Percentiles rank a stretch among this genome's conserved stretches.
Conservation (phyloP, 2,888 invertebrate species). For the Melolontha melolontha region DNA sequence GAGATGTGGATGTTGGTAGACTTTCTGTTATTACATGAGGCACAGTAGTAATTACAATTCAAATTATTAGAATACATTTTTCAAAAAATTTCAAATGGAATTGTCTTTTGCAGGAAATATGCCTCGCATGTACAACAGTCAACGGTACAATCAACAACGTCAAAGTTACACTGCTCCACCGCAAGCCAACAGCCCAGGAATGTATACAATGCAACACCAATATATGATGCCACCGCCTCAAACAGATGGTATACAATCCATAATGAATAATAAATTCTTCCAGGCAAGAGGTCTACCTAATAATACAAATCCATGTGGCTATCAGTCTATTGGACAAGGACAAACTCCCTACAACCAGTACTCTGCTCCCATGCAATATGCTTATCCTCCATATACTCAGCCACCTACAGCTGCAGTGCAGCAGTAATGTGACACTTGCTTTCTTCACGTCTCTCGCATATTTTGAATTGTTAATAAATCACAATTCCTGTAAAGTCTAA, state of each 20-base stretch:
- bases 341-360: slow-evolving; percentile 71
- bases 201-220: slow-evolving; percentile 63
- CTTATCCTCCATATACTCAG: slow-evolving; percentile 70
- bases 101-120: slow-evolving; percentile 44
- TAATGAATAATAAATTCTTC: slow-evolving; percentile 80
- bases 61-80: too few relatives aligned
- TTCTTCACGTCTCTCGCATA: slow-evolving; percentile 39
- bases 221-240: slow-evolving; percentile 63
- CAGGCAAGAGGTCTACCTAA: slow-evolving; percentile 73
- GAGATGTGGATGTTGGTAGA: too few relatives aligned
- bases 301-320: slow-evolving; percentile 70
- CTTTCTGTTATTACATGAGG: too few relatives aligned
- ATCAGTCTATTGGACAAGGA: slow-evolving; percentile 70
- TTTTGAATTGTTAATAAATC: slow-evolving; percentile 5
- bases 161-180: slow-evolving; percentile 59
- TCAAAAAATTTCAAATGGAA: background rate
- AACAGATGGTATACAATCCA: slow-evolving; percentile 67
- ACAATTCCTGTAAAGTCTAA: slow-evolving; percentile 24
- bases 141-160: slow-evolving; percentile 54
- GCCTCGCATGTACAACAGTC: slow-evolving; percentile 48
- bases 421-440: slow-evolving; percentile 69
- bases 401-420: slow-evolving; percentile 75
- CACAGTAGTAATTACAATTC: too few relatives aligned
- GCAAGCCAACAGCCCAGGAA: slow-evolving; percentile 58
- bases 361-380: slow-evolving; percentile 76